Base-by-base conservation (phyloP, 2,888 invertebrate species). In the Drosophila cognata region DNA sequence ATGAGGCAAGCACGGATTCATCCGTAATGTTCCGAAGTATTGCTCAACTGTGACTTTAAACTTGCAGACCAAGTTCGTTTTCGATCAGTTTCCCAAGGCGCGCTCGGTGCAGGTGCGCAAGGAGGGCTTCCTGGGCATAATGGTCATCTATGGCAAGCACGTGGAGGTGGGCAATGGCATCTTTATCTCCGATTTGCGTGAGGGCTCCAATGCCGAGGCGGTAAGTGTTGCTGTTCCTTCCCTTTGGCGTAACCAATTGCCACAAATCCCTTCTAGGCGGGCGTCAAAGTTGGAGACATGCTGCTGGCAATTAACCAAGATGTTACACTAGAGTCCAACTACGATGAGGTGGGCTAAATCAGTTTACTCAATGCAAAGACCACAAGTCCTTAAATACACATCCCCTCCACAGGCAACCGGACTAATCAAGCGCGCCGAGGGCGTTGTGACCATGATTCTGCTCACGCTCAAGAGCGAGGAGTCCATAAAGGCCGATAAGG, bases 241-340 rank as follows among this genome's bases (percentile, higher is more conserved):
- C 0, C 25, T 2, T 25, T 7, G 25, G 1, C 46, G 7, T 38
- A 62, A 21, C 94, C 94, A 97, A 96, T 46, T 29, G 4, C 36
- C 21, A 25, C 25, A 21, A 18, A 41, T 63, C 79, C 3, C 78
- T 94, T 94, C 3, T 94, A 97, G 97, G 98, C 97, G 86, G 98
- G 99, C 62, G 95, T 99, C 55, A 96, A 97, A 94, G 98, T 99
- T 66, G 99, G 99, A 75, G 99, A 99, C 94, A 98, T 99, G 97
- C 96, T 99, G 81, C 94, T 99, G 74, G 97, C 98, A 51, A 98
- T 99, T 57, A 99, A 99, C 94, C 97, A 97, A 89, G 98, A 99
- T 91, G 97, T 98, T 29, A 94, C 98, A 61, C 94, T 97, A 21
- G 97, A 97, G 79, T 96, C 96, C 79, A 97, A 96, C 91, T 98